Base-by-base conservation (phyloP, 1,140 invertebrate species). In the Drosophila mauritiana region DNA sequence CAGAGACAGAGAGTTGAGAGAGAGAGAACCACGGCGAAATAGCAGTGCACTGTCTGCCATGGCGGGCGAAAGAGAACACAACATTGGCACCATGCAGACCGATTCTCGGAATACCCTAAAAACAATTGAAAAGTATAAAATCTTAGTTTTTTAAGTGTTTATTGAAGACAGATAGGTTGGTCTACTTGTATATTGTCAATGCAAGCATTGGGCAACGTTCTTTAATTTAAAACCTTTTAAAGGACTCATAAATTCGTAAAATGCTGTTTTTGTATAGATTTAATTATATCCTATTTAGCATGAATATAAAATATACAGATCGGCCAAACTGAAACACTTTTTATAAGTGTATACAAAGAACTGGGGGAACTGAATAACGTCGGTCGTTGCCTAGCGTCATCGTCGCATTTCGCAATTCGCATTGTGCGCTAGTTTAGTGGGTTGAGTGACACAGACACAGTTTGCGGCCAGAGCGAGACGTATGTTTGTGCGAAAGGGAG, bases 361-460 rank as follows among this genome's bases (percentile, higher is more conserved):
- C 20, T 25, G 3, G 8, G 45, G n/a, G 2, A 40, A 36, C 45
- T 40, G 4, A 25, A 17, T 20, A 51, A 51, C 27, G 31, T 25
- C 40, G 62, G 62, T 58, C 61, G 64, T 73, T 73, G 78, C 76
- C 68, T 51, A 46, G 68, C 53, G 42, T 52, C 36, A 22, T 43
- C 39, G 49, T 64, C 62, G 56, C 56, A 48, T 12, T 52, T 64
- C 62, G 73, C 77, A 46, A 36, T 58, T 65, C 63, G 63, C 72
- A 84, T 80, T 84, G 80, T 88, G 76, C 74, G 80, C 84, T 80
- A 88, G 84, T 89, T 89, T 89, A 89, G 84, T 89, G 84, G 84
- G 84, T 89, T 89, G 84, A 89, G 84, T 89, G 84, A 89, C 84
- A 89, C 84, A 89, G 85, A 90, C 84, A 90, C 84, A 84, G 84